Conservation (phyloP, 2,888 invertebrate genomes). For the Parnassius apollo region DNA sequence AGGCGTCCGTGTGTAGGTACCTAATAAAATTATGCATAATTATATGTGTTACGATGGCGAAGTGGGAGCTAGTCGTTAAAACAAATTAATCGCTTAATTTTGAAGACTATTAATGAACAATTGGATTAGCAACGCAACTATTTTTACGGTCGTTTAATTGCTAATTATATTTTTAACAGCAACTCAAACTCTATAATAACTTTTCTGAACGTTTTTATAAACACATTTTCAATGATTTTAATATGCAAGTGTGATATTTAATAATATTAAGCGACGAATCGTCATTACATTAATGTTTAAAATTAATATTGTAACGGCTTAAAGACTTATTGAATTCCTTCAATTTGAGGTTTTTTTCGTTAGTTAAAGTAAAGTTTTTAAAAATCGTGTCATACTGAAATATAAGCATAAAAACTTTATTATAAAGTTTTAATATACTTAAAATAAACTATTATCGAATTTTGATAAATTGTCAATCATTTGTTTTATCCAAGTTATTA, state of each 20-base stretch:
- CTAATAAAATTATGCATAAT: constrained; percentile 27
- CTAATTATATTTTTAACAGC: not conserved
- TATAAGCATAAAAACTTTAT: no score
- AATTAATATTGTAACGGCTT: no score
- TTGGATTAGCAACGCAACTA: constrained; percentile 6
- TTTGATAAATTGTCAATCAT: no score
- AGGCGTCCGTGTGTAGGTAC: constrained; percentile 22
- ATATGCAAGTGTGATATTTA: constrained; percentile 5
- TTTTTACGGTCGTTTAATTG: constrained; percentile 18
- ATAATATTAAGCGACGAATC: not conserved
- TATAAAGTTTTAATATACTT: no score
- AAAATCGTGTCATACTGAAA: no score
- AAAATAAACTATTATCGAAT: no score
- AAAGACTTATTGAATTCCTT: no score
- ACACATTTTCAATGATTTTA: not conserved
- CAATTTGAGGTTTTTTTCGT: no score
- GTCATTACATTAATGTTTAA: no score
- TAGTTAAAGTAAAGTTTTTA: no score
- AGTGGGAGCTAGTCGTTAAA: constrained; percentile 27
- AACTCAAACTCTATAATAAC: constrained; percentile 1
- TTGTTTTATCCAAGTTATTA: no score
- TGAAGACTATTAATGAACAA: constrained; percentile 21
- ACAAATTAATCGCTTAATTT: constrained; percentile 24
- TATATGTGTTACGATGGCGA: constrained; percentile 17
- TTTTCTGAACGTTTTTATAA: not conserved